Conservation (phyloP, 2,797 vertebrate genomes). For the Macropus fuliginosus region DNA sequence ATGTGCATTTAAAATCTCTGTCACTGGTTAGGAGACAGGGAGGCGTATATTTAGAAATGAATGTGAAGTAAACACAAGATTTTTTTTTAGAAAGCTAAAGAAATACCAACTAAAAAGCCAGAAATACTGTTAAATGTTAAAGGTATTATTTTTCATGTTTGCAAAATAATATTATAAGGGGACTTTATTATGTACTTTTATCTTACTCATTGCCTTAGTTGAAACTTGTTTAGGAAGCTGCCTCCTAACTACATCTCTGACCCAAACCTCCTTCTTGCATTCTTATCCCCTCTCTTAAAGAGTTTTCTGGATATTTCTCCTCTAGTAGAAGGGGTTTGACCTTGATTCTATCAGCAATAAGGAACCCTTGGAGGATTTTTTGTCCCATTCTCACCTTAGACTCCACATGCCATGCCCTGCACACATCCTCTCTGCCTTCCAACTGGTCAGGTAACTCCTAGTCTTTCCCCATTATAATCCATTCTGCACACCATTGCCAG, state of each 20-base stretch:
- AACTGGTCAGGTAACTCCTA: background rate
- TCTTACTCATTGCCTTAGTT: background rate
- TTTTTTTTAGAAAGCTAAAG: background rate
- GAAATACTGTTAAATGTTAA: background rate
- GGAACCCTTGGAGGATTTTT: background rate
- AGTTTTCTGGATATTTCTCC: background rate
- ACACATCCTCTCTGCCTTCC: fast-evolving
- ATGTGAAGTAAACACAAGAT: background rate
- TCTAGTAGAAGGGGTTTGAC: background rate
- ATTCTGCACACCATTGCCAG: background rate
- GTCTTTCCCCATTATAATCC: background rate
- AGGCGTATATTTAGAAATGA: background rate
- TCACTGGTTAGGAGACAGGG: background rate
- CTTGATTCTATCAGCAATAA: background rate
- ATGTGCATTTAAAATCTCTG: background rate
- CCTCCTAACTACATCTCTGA: background rate
- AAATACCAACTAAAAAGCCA: background rate
- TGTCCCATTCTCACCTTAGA: background rate
- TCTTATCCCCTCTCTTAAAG: background rate
- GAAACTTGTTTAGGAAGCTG: background rate
- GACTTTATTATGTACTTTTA: background rate
- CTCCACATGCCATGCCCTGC: background rate
- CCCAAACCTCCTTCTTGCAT: background rate
- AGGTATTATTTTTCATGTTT: background rate
- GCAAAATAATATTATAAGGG: background rate